Conservation (phyloP, 2,113 vertebrate genomes). For the Myotis lucifugus region DNA sequence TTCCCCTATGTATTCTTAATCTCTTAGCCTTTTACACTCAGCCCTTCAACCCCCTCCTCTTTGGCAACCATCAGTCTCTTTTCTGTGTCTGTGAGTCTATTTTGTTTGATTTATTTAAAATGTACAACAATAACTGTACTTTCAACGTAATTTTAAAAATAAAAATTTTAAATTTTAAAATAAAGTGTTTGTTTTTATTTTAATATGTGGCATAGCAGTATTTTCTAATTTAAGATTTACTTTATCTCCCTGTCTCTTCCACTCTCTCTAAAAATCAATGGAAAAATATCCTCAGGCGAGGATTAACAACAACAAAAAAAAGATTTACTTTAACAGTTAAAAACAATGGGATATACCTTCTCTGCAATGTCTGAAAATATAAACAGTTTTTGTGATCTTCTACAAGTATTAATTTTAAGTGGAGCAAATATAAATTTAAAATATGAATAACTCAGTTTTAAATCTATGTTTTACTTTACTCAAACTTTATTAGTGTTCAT, state of each 20-base stretch:
- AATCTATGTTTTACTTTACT: conserved; percentile 80
- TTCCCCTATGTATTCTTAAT: neutral
- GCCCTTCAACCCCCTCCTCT: neutral
- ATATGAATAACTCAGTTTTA: conserved; percentile 76
- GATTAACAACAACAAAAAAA: neutral
- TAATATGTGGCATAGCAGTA: conserved; percentile 81
- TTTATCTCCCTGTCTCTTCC: neutral
- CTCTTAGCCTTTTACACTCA: neutral
- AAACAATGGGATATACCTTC: conserved; percentile 43
- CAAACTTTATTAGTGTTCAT: conserved; percentile 81
- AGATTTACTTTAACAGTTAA: conserved; percentile 56
- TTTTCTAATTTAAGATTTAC: conserved; percentile 80
- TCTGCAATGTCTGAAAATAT: conserved; percentile 72
- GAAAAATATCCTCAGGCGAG: too few species aligned
- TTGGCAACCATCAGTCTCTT: neutral
- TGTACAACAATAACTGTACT: conserved; percentile 74
- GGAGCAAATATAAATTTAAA: conserved; percentile 72
- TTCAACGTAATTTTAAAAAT: conserved; percentile 67
- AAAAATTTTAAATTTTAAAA: conserved; percentile 71
- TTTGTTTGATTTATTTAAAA: conserved; percentile 68
- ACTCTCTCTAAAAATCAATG: too few species aligned
- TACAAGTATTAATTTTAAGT: conserved; percentile 61
- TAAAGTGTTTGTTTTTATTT: conserved; percentile 67
- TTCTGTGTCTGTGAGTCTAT: neutral
- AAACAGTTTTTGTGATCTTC: conserved; percentile 77